Evolutionary conservation across 2,888 invertebrate genomes (phyloP).

Genomic region (Hypolimnas misippus): DNA sequence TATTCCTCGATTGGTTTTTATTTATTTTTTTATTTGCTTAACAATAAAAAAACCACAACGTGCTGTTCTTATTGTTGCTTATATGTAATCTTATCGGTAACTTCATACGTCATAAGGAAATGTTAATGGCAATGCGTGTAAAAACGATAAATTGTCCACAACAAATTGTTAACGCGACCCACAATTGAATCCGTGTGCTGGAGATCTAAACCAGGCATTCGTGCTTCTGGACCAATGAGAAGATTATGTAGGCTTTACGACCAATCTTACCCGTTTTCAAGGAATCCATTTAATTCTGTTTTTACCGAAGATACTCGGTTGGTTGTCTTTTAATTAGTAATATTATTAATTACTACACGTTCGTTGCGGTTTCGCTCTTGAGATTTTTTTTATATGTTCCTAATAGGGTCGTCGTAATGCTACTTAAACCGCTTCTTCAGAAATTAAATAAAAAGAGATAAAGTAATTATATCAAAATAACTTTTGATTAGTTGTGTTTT

Average conservation of each 20-base stretch:
- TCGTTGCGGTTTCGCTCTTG: not conserved
- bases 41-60: too few relatives aligned
- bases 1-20: too few relatives aligned
- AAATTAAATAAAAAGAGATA: not conserved
- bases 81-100: not conserved
- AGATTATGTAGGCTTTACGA: conserved; percentile 34
- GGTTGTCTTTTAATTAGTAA: not conserved
- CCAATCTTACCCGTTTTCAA: conserved; percentile 36
- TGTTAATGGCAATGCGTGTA: conserved; percentile 1
- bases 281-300: conserved; percentile 29
- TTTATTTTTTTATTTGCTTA: too few relatives aligned
- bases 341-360: not conserved
- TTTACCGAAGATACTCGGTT: conserved; percentile 15
- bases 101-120: not conserved
- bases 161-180: conserved; percentile 27
- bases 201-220: conserved; percentile 42
- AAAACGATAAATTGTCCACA: conserved; percentile 24
- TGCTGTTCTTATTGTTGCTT: not conserved
- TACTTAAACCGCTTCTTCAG: not conserved
- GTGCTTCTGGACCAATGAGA: conserved; percentile 35
- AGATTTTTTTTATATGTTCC: not conserved
- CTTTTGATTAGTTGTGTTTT: not conserved
- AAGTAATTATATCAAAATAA: not conserved
- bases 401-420: not conserved
- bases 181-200: conserved; percentile 34